Evolutionary conservation across 1,140 invertebrate species (phyloP).

Genomic region (Holotrichia oblita): DNA sequence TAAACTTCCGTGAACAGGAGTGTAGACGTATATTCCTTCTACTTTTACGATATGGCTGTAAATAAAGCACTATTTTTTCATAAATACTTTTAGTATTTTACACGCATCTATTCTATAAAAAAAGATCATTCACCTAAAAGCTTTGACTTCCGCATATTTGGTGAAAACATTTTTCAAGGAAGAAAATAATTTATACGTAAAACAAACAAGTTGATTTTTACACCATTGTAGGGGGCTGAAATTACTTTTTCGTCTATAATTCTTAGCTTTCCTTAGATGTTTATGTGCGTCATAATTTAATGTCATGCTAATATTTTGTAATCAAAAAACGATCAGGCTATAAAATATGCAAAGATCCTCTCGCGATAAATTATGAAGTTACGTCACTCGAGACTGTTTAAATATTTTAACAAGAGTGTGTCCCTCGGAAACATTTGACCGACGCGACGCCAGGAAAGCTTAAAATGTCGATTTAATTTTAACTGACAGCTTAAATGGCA

Average conservation of each 20-base stretch:
- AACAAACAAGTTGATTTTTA: not conserved
- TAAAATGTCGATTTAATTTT: not conserved
- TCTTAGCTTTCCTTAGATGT: too few species aligned
- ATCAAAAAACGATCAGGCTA: not conserved
- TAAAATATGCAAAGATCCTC: not conserved
- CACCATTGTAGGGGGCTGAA: too few species aligned
- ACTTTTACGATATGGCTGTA: not conserved
- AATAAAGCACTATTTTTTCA: not conserved
- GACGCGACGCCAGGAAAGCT: not conserved
- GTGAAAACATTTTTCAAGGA: not conserved
- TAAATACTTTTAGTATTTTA: not conserved
- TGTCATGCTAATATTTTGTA: not conserved
- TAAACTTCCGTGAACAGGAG: too few species aligned
- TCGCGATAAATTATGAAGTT: too few species aligned
- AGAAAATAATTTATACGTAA: not conserved
- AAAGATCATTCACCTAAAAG: not conserved
- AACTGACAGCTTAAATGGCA: not conserved
- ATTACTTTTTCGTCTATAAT: too few species aligned
- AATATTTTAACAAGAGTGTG: not conserved
- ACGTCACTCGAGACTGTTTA: not conserved
- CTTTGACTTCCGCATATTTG: not conserved
- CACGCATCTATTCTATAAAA: not conserved
- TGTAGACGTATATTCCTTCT: too few species aligned
- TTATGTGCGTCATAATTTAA: too few species aligned
- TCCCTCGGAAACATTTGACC: not conserved